Conservation (phyloP, 2,888 invertebrate genomes). For the Amiota communis region DNA sequence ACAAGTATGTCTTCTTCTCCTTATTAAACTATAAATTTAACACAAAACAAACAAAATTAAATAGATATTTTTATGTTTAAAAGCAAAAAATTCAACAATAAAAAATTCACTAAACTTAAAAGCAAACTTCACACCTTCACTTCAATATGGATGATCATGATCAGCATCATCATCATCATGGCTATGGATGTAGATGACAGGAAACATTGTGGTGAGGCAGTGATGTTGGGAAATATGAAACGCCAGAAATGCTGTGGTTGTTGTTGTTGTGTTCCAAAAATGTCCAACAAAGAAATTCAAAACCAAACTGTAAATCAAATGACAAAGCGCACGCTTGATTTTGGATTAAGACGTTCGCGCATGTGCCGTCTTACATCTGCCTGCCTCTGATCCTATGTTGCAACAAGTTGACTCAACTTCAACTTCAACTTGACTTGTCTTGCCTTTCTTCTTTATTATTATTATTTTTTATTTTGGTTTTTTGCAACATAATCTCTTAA, state of each 20-base stretch:
- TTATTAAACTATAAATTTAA: constrained; percentile 62
- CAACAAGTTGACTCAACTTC: background rate
- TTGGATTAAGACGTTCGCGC: constrained; percentile 63
- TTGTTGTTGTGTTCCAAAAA: constrained; percentile 37
- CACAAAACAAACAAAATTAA: constrained; percentile 53
- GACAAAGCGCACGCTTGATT: constrained; percentile 29
- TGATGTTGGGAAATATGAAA: background rate
- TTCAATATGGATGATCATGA: background rate
- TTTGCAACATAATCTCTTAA: constrained; percentile 36
- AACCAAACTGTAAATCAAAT: constrained; percentile 66
- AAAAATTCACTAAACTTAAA: constrained; percentile 40
- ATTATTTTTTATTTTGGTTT: constrained; percentile 12
- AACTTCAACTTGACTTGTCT: background rate
- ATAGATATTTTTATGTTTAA: constrained; percentile 64
- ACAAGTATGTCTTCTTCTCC: constrained; percentile 18
- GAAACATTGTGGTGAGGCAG: background rate
- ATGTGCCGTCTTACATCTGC: background rate
- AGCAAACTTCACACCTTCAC: constrained; percentile 60
- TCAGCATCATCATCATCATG: too few species aligned
- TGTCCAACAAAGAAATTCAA: constrained; percentile 64
- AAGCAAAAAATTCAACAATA: constrained; percentile 23
- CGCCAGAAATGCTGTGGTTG: background rate
- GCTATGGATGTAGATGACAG: background rate
- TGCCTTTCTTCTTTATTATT: constrained; percentile 11
- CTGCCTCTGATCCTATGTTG: background rate